Percentiles rank a stretch among this genome's conserved stretches.
Evolutionary conservation across 92 coral and sea anemone genomes (phyloP).

Genomic region (Hydrozoanthus gracilis): DNA sequence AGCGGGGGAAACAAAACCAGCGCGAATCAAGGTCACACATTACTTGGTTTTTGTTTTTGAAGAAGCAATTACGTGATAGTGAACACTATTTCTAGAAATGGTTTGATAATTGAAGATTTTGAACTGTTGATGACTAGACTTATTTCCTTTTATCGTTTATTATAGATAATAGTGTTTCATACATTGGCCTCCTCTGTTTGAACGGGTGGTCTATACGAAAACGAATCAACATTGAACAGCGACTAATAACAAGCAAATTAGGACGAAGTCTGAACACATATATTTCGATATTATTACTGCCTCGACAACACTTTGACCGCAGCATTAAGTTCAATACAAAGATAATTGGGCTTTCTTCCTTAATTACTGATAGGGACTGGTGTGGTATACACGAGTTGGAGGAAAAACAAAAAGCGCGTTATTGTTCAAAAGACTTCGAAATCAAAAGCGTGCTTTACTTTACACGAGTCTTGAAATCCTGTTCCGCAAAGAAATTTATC

Average conservation of each 20-base stretch:
- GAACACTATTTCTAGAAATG: neutral
- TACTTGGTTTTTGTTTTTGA: neutral
- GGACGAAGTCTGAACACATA: neutral
- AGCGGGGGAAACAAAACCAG: neutral
- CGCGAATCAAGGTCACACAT: neutral
- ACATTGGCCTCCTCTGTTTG: neutral
- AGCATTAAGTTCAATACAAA: constrained; percentile 7
- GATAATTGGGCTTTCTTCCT: neutral
- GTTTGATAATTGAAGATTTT: constrained; percentile 10
- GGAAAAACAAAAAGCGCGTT: no score
- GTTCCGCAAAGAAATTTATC: no score
- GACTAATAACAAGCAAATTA: constrained; percentile 1
- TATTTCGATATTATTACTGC: neutral
- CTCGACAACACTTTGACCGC: neutral
- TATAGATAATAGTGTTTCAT: neutral
- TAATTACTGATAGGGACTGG: neutral
- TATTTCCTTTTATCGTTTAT: neutral
- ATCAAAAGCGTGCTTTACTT: no score
- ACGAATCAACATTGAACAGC: neutral
- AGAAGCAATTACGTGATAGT: constrained; percentile 24
- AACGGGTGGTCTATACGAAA: constrained; percentile 13
- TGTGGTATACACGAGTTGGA: no score
- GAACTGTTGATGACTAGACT: neutral
- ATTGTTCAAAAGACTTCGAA: no score
- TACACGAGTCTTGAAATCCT: no score